These are phyloP conservation scores for Urechis unicinctus DNA, from an alignment of 2,888 invertebrate species.

Conservation along the genomic window DNA sequence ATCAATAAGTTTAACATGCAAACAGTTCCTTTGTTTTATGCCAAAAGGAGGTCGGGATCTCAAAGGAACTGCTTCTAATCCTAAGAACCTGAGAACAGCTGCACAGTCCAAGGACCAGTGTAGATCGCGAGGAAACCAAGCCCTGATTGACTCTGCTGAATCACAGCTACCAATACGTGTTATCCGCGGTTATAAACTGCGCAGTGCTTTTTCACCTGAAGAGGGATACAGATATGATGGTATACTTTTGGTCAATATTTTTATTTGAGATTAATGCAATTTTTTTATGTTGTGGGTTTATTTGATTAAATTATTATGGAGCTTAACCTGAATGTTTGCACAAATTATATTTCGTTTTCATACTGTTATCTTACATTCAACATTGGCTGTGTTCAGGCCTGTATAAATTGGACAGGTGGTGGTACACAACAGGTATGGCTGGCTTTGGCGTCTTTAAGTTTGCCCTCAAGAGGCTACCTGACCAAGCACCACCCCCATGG, in stretches of 20 bases:
- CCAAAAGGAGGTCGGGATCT: slow-evolving; percentile 48
- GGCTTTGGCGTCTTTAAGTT: slow-evolving; percentile 51
- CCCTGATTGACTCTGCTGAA: slow-evolving; percentile 42
- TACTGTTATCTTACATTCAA: not conserved
- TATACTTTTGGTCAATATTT: slow-evolving; percentile 15
- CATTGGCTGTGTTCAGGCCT: slow-evolving; percentile 36
- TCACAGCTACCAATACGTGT: slow-evolving; percentile 49
- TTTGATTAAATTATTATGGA: no score
- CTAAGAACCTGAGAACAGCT: slow-evolving; percentile 51
- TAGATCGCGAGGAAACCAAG: slow-evolving; percentile 47
- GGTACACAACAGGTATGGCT: slow-evolving; percentile 43
- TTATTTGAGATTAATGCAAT: not conserved
- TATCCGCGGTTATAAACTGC: slow-evolving; percentile 49
- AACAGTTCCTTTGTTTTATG: not conserved
- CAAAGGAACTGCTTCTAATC: slow-evolving; percentile 48
- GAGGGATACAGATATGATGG: slow-evolving; percentile 52
- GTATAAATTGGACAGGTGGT: slow-evolving; percentile 48
- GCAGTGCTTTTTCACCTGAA: slow-evolving; percentile 49
- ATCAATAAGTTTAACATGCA: not conserved
- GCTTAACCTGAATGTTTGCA: not conserved
- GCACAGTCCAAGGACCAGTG: slow-evolving; percentile 50
- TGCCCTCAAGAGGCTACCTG: slow-evolving; percentile 39
- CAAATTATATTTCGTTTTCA: not conserved
- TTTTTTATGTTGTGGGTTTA: not conserved
- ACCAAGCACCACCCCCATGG: slow-evolving; percentile 48